Evolutionary conservation across 2,113 vertebrate species (phyloP), one percentile per base, ranked within the genome.

Genomic region (Macquaria australasica): DNA sequence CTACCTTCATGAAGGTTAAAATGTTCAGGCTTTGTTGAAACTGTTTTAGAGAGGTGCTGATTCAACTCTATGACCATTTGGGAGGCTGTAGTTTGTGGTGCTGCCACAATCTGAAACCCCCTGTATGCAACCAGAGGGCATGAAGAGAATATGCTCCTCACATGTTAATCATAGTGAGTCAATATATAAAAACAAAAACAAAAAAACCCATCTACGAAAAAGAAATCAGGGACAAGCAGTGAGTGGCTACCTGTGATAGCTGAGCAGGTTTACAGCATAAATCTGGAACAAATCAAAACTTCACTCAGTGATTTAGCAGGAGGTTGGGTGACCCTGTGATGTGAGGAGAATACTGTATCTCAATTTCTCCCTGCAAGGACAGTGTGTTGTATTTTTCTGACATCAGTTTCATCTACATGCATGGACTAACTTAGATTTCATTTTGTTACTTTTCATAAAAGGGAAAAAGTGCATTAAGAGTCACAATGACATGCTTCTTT

Each of bases 251-350:
- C 21, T 72, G 58, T 66, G 69, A 73, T 16, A 55, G 74, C 23
- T 39, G 63, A 79, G 60, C 53, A 62, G 64, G 20, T 58, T 67
- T 62, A 28, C 6, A 7, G 37, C 41, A 71, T 34, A 41, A 84
- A 86, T 74, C 21, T 58, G 66, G 55, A 81, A 63, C 12, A 59
- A 75, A 72, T 62, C 7, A 43, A 51, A 81, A 79, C 51, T 50
- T 83, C 0, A 48, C 59, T 68, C 63, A 45, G 14, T 72, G 45
- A 77, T 31, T 55, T 41, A 73, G 64, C 25, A 55, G 34, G 37
- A 60, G 60, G 77, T 69, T 37, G 2, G 51, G 43, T 45, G 48
- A 43, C 39, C 0, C 43, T 41, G 6, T 70, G 56, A 89, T 58
- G 70, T 62, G 71, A 79, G 11, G 43, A 5, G 58, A 73, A 69